Evolutionary conservation across 2,888 invertebrate species (phyloP), one percentile per base, ranked within the genome.

Genomic region (Xanthia icteritia): DNA sequence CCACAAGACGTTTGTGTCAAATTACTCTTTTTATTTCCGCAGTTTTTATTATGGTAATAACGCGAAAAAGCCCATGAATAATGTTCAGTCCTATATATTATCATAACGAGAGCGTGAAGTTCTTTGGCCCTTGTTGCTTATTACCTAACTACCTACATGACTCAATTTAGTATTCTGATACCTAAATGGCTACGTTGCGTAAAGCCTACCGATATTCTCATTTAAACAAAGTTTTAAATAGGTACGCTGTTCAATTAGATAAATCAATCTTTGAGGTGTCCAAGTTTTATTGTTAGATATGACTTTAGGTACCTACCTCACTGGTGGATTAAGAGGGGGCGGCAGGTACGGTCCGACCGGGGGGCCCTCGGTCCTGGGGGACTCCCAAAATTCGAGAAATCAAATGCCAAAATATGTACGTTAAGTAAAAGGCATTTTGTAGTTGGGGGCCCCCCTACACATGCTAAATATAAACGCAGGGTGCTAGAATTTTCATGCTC

Each of bases 31-130:
- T 95, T 95, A 95, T 94, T 94, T 94, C 91, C 89, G 79, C 91
- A 90, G 92, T 92, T 93, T 95, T 95, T 95, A 95, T 94, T 94
- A 94, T 91, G 92, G 94, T 91, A 94, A 94, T 94, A 95, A 95
- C 91, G 89, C 81, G 89, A 90, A 90, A 91, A 92, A 87, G 90
- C 89, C 90, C 89, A 91, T 92, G 92, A 93, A 93, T 94, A 93
- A 94, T 91, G 91, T 89, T 89, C 81, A 87, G 86, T 84, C 84
- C 83, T 86, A 89, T 88, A 31, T 31, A 31, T 31, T 31, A 89
- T 84, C 84, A 84, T 86, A 87, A 85, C 67, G 81, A 73, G 76
- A 81, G 74, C 77, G 83, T 80, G 79, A 82, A 84, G 83, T 86
- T 86, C 69, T 54, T 77, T 77, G 80, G 75, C 70, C 70, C 39